phyloP scores from a whole-genome alignment of 64 coral and sea anemone species.

The Porites lutea region DNA sequence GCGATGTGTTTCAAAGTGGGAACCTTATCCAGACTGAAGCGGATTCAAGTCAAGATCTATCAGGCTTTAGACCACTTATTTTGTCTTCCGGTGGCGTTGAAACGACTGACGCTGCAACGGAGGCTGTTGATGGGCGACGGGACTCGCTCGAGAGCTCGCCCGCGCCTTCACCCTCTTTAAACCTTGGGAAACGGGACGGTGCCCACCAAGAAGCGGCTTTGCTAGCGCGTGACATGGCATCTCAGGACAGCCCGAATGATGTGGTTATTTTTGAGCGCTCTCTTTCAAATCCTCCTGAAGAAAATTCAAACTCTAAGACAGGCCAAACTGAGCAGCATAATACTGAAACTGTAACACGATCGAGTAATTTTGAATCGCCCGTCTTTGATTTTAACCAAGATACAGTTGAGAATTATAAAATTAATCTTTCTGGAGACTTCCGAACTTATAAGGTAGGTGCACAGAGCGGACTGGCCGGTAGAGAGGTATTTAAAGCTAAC shows the following conservation, averaged over 20 bases:
- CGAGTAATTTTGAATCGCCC: background rate
- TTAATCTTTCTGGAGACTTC: background rate
- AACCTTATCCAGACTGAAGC: background rate
- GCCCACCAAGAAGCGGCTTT: background rate
- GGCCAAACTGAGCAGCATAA: background rate
- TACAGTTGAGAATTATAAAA: background rate
- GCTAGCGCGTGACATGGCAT: background rate
- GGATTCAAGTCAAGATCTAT: background rate
- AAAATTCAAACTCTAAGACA: background rate
- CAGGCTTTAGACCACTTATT: background rate
- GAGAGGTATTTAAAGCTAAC: background rate
- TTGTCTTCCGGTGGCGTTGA: background rate
- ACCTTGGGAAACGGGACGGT: slow-evolving; percentile 23
- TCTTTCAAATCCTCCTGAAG: background rate
- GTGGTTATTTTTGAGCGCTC: slow-evolving; percentile 33
- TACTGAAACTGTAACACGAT: background rate
- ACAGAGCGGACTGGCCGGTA: background rate
- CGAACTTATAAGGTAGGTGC: slow-evolving; percentile 22
- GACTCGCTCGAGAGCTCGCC: slow-evolving; percentile 39
- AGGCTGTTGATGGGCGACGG: background rate
- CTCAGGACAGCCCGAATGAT: slow-evolving; percentile 24
- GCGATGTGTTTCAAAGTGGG: background rate
- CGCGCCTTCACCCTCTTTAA: slow-evolving; percentile 2
- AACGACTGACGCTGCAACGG: background rate
- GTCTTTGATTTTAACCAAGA: slow-evolving; percentile 48